Conservation (phyloP, 1,140 invertebrate genomes). For the Steinernema khuongi region DNA sequence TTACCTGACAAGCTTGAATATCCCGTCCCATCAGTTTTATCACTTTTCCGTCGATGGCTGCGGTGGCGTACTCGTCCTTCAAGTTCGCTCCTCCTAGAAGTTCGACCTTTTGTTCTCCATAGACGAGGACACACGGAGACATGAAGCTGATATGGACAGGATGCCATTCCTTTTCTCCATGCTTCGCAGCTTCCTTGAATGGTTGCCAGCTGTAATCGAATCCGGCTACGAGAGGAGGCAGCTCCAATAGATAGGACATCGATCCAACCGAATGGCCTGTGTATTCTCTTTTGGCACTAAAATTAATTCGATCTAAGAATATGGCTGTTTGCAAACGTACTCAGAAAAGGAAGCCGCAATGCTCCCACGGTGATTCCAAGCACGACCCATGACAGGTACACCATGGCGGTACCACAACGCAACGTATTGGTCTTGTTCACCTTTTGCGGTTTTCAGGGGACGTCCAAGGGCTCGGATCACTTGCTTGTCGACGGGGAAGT, state of each 20-base stretch:
- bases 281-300: constrained; percentile 22
- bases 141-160: constrained; percentile 24
- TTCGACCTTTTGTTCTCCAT: not conserved
- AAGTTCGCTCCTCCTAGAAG: not conserved
- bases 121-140: constrained; percentile 17
- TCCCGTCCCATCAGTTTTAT: not conserved
- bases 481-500: not conserved
- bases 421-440: constrained; percentile 14
- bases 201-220: constrained; percentile 27
- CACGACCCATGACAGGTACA: constrained; percentile 14
- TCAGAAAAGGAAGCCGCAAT: constrained; percentile 17
- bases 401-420: constrained; percentile 21
- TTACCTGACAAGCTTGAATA: constrained; percentile 1
- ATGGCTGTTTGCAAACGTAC: not conserved
- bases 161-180: constrained; percentile 25
- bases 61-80: not conserved
- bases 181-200: constrained; percentile 15
- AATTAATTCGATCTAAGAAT: not conserved
- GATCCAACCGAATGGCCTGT: constrained; percentile 11
- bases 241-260: constrained; percentile 12
- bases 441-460: constrained; percentile 14
- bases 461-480: constrained; percentile 19
- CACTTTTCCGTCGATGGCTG: not conserved
- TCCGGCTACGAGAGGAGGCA: constrained; percentile 19
- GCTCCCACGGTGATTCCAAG: constrained; percentile 10